These are phyloP conservation scores for Chalcis sispes DNA, from an alignment of 2,888 invertebrate species.

Conservation along the genomic window DNA sequence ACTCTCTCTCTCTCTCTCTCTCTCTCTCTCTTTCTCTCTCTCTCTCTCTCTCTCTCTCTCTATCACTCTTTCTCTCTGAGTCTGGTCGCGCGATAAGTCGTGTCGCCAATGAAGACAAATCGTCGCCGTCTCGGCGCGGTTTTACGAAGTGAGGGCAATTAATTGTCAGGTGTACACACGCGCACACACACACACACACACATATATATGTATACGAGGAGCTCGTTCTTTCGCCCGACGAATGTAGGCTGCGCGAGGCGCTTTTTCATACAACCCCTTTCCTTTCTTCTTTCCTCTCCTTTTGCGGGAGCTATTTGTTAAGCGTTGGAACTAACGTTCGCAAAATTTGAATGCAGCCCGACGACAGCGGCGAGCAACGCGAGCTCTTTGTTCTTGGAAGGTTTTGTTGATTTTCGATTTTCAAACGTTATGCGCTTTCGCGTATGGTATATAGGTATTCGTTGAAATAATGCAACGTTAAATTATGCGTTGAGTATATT, in stretches of 20 bases:
- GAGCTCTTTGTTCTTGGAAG: conserved; percentile 37
- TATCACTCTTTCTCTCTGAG: neutral
- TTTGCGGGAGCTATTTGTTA: conserved; percentile 36
- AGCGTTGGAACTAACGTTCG: conserved; percentile 31
- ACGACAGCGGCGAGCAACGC: too few relatives aligned
- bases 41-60: conserved; percentile 8
- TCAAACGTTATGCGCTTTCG: neutral
- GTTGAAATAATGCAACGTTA: too few relatives aligned
- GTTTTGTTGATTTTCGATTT: conserved; percentile 7
- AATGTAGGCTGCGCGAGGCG: neutral
- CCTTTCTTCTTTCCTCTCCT: too few relatives aligned
- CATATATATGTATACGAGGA: conserved; percentile 1
- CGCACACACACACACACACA: neutral
- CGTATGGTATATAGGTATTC: too few relatives aligned
- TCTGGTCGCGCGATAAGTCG: conserved; percentile 64
- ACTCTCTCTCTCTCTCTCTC: neutral
- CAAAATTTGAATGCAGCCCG: conserved; percentile 4
- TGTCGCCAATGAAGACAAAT: conserved; percentile 72
- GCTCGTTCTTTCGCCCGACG: conserved; percentile 15
- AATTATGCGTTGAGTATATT: too few relatives aligned
- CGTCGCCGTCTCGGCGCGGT: conserved; percentile 62
- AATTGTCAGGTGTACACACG: conserved; percentile 62
- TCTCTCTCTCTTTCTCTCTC: conserved; percentile 12
- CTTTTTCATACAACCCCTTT: conserved; percentile 43
- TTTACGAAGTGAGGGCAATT: conserved; percentile 67